Evolutionary conservation across 2,113 vertebrate species (phyloP), one percentile per base, ranked within the genome.

Genomic region (Rana temporaria): DNA sequence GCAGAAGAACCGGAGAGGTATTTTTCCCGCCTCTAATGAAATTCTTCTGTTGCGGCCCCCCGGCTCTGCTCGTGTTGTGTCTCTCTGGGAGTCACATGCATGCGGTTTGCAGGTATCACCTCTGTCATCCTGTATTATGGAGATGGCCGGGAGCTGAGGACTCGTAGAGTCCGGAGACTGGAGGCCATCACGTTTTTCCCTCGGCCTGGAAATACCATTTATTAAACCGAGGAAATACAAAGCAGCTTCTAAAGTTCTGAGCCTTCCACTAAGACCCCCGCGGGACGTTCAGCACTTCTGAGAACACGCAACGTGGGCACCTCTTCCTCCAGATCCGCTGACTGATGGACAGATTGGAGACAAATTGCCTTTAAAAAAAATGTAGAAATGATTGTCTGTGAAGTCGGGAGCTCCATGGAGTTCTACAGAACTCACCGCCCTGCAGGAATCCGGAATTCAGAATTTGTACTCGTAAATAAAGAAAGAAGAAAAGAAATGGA

Each of bases 81-180:
- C 60, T 77, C 16, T 62, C 57, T 6, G 1, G 64, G 6, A 6
- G 74, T 64, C 15, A 52, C 17, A 4, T 52, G 59, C 34, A 15
- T 20, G 56, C 26, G 34, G 32, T 48, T 77, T 22, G 0, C 56
- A 52, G 59, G 59, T 53, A 77, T 77, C 59, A 32, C 74, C 74
- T 12, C 60, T 77, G 74, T 77, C 74, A 76, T 32, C 11, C 12
- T 24, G n/a, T 11, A 76, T 76, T 42, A 76, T 30, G 6, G 56
- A 32, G 30, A 75, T 8, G 72, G 19, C 57, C 6, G 8, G 11
- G 42, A 17, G n/a, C 72, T 42, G 53, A 22, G 57, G 72, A 62
- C 4, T 75, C 30, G 15, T 38, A 60, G 16, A 60, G 69, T 55
- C 42, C 16, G 14, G 48, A 15, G 57, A 56, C 38, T 48, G 4